phyloP scores from a whole-genome alignment of 2,888 invertebrate species.

The Temnothorax unifasciatus region DNA sequence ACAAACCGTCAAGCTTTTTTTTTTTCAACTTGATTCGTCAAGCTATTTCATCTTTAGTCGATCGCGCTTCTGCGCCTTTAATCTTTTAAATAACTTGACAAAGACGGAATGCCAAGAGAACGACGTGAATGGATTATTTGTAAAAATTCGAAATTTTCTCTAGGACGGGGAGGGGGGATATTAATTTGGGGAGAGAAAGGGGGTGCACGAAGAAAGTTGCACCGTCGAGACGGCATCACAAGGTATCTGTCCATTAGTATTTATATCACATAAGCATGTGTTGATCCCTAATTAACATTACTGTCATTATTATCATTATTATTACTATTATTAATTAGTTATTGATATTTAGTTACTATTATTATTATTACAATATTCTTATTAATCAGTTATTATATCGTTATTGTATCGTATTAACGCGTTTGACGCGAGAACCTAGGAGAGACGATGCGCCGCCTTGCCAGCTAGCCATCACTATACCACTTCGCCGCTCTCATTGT shows the following conservation, averaged over 20 bases:
- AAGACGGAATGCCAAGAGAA: slow-evolving; percentile 27
- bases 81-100: slow-evolving; percentile 48
- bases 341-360: slow-evolving; percentile 67
- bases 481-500: slow-evolving; percentile 37
- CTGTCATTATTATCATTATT: slow-evolving; percentile 61
- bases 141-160: not conserved
- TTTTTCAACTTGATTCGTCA: slow-evolving; percentile 28
- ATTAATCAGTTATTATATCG: slow-evolving; percentile 49
- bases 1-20: slow-evolving; percentile 22
- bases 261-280: slow-evolving; percentile 71
- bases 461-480: slow-evolving; percentile 75
- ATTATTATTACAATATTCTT: slow-evolving; percentile 67
- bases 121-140: not conserved
- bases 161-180: not conserved
- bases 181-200: not conserved
- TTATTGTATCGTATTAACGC: slow-evolving; percentile 30
- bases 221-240: slow-evolving; percentile 65
- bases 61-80: slow-evolving; percentile 8
- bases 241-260: slow-evolving; percentile 74
- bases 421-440: slow-evolving; percentile 19
- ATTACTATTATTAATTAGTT: slow-evolving; percentile 61
- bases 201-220: not conserved
- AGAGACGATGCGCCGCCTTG: slow-evolving; percentile 64
- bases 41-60: slow-evolving; percentile 12
- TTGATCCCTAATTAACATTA: slow-evolving; percentile 71